Conservation (phyloP, 2,888 invertebrate species). For the Rugalucina vietnamica region DNA sequence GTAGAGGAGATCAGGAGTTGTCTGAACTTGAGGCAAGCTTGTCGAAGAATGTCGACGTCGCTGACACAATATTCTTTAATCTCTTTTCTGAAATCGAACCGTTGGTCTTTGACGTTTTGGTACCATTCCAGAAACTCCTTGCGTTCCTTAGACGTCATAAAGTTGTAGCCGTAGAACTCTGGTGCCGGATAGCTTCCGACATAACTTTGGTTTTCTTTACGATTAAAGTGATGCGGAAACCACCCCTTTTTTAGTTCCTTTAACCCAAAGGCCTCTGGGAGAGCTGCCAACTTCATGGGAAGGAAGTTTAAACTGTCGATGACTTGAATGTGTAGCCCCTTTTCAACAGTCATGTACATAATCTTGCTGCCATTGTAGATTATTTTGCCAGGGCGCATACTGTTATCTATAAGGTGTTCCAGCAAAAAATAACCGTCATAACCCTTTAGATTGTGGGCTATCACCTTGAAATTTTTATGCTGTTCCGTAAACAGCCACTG, state of each 20-base stretch:
- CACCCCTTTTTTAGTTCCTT: conserved; percentile 55
- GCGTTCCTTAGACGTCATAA: conserved; percentile 32
- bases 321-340: conserved; percentile 47
- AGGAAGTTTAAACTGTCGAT: conserved; percentile 61
- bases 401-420: conserved; percentile 47
- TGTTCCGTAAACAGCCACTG: conserved; percentile 38
- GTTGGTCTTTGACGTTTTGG: no score
- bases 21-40: no score
- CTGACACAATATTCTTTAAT: no score
- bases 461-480: conserved; percentile 40
- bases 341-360: conserved; percentile 45
- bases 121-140: conserved; percentile 22
- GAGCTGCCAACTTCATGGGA: conserved; percentile 46
- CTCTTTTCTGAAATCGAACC: no score
- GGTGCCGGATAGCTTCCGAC: conserved; percentile 50
- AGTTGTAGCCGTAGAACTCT: conserved; percentile 44
- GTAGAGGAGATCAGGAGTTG: neutral
- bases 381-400: conserved; percentile 36
- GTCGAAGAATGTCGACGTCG: no score
- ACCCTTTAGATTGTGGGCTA: conserved; percentile 51
- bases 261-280: conserved; percentile 47
- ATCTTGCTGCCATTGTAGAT: conserved; percentile 48
- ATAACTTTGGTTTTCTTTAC: conserved; percentile 50
- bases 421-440: conserved; percentile 53
- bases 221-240: conserved; percentile 61